Evolutionary conservation across 2,113 vertebrate genomes (phyloP), one percentile per base, ranked within the genome.

Genomic region (Numida meleagris): DNA sequence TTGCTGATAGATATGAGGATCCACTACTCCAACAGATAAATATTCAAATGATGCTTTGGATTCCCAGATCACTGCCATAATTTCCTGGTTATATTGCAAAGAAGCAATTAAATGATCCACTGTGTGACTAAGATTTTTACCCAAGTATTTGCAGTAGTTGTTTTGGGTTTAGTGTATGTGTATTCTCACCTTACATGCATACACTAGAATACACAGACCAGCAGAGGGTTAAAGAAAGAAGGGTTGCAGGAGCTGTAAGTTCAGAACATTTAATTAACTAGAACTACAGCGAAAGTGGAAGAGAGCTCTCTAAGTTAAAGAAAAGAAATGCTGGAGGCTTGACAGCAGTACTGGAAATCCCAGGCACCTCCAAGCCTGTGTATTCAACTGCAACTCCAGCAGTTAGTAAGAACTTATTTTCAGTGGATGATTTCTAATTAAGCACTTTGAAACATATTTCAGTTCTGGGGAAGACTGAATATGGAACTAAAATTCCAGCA

Each of bases 331-430:
- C 29, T 58, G 18, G 15, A 93, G 55, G 6, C 14, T 66, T 95
- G 42, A 89, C 43, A 89, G 50, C n/a, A 88, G 31, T 80, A 50
- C 45, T 76, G 36, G 83, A 85, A 96, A 90, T 74, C 67, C 61
- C 34, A 45, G 42, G 53, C 34, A 63, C 34, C 51, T 94, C 53
- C 33, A 36, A 21, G 17, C 15, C 38, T 68, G n/a, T 58, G 10
- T 58, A 21, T 82, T 73, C 70, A 93, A 21, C 24, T 43, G 72
- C 25, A 68, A 48, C 6, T 74, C 38, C 46, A 65, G 65, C 29
- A 46, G 14, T 1, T 80, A 48, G 6, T 58, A 51, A 31, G 23
- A 86, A 27, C 11, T 67, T 55, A 7, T 53, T 91, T 87, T 85
- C 19, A 58, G 24, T 13, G 63, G 46, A 42, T 81, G 33, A 20